These are phyloP conservation scores for Lemur catta DNA, from an alignment of 2,797 vertebrate species.

Conservation along the genomic window DNA sequence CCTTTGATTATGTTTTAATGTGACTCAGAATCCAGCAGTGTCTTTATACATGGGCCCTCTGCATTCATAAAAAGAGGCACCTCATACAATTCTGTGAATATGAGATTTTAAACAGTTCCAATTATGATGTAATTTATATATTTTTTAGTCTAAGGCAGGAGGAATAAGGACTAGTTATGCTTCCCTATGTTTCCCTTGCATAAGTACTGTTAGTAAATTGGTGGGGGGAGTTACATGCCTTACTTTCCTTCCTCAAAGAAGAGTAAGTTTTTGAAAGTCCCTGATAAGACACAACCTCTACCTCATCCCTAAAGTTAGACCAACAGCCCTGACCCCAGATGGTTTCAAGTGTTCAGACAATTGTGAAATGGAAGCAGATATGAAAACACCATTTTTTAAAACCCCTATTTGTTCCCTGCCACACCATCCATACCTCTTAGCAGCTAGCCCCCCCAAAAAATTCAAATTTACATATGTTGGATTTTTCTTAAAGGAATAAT, in stretches of 20 bases:
- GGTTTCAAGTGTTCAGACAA: not conserved
- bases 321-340: not conserved
- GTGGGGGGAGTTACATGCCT: not conserved
- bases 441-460: not conserved
- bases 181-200: not conserved
- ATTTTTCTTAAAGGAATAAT: not conserved
- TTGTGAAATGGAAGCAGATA: not conserved
- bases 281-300: not conserved
- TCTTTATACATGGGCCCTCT: not conserved
- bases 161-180: not conserved
- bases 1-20: not conserved
- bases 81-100: slow-evolving; percentile 16
- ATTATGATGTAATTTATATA: not conserved
- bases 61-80: not conserved
- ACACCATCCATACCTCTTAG: not conserved
- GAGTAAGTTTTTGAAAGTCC: not conserved
- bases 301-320: not conserved
- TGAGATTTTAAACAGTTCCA: not conserved
- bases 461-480: not conserved
- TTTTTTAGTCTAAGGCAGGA: not conserved
- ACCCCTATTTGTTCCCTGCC: not conserved
- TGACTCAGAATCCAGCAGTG: not conserved
- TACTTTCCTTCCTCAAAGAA: not conserved
- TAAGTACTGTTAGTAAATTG: not conserved
- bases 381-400: not conserved